phyloP scores from a whole-genome alignment of 2,797 vertebrate species.

The Ptychadena robeensis region DNA sequence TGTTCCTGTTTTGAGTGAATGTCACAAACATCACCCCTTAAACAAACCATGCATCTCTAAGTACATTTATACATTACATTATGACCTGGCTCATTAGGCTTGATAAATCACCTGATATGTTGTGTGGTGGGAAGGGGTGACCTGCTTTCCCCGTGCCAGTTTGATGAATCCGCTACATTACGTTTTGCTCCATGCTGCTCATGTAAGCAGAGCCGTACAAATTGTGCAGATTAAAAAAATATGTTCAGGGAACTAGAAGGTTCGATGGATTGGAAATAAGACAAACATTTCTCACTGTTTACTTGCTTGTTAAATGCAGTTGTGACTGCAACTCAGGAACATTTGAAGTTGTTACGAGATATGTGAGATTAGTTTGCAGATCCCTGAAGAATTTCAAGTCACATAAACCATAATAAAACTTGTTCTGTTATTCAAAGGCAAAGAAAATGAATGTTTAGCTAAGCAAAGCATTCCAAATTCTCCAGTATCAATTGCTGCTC shows the following conservation, averaged over 20 bases:
- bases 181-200: slow-evolving; percentile 55
- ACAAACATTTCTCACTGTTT: slow-evolving; percentile 56
- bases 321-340: slow-evolving; percentile 46
- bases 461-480: slow-evolving; percentile 11
- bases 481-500: background rate
- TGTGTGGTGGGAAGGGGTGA: slow-evolving; percentile 47
- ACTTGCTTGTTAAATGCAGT: slow-evolving; percentile 50
- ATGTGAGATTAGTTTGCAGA: slow-evolving; percentile 42
- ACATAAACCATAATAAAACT: slow-evolving; percentile 35
- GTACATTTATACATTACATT: slow-evolving; percentile 48
- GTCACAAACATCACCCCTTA: slow-evolving; percentile 27
- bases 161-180: slow-evolving; percentile 59
- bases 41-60: slow-evolving; percentile 34
- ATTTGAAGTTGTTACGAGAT: slow-evolving; percentile 51
- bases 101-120: slow-evolving; percentile 59
- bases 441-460: slow-evolving; percentile 43
- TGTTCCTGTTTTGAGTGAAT: background rate
- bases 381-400: slow-evolving; percentile 46
- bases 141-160: slow-evolving; percentile 59
- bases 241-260: slow-evolving; percentile 57
- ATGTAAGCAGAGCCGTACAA: slow-evolving; percentile 60
- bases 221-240: slow-evolving; percentile 62
- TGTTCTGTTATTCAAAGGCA: slow-evolving; percentile 39
- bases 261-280: slow-evolving; percentile 58
- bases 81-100: slow-evolving; percentile 57